Evolutionary conservation across 2,113 vertebrate genomes (phyloP).

Genomic region (Phrynocephalus versicolor): DNA sequence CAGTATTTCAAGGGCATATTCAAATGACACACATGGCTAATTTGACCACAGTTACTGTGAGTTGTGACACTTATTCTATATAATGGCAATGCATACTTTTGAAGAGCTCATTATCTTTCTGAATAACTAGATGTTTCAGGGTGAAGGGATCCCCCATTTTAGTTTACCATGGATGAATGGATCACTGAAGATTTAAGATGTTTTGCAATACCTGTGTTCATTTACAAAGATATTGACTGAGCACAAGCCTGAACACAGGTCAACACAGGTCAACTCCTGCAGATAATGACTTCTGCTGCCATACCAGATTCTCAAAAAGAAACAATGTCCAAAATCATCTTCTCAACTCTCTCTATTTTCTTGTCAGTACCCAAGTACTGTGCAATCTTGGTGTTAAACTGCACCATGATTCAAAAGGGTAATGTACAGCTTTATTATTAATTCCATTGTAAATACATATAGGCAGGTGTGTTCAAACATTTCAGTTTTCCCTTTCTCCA

Average conservation of each 20-base stretch:
- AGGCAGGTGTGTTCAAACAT: too few species aligned
- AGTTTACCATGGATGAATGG: not conserved
- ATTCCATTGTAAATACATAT: too few species aligned
- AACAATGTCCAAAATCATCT: not conserved
- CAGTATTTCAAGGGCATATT: not conserved
- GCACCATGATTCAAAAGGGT: too few species aligned
- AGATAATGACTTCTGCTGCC: not conserved
- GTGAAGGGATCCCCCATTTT: not conserved
- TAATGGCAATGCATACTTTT: not conserved
- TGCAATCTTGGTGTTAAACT: not conserved
- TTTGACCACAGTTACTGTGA: not conserved
- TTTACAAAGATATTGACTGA: not conserved
- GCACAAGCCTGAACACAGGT: too few species aligned
- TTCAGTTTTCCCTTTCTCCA: too few species aligned
- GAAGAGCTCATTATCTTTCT: not conserved
- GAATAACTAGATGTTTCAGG: not conserved
- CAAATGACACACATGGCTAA: not conserved
- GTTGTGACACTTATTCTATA: not conserved
- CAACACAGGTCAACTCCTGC: not conserved
- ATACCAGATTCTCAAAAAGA: not conserved
- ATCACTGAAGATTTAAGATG: not conserved
- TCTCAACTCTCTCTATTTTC: not conserved
- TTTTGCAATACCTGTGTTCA: not conserved
- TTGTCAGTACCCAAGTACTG: not conserved
- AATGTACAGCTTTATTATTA: too few species aligned